Evolutionary conservation across 2,888 invertebrate species (phyloP).

Genomic region (Dynastes tityus): DNA sequence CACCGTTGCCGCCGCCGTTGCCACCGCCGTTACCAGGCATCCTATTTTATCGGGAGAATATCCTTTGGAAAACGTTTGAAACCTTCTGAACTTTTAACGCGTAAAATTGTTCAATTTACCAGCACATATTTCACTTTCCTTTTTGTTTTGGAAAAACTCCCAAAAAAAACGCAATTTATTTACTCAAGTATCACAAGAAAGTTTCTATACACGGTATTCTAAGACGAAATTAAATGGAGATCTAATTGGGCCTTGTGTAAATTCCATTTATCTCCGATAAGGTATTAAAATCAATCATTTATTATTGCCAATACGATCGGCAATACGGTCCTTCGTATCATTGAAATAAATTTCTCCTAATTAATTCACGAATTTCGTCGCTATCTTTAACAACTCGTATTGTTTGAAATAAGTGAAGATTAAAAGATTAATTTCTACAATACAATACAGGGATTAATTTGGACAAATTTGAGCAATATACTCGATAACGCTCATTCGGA

Average conservation of each 20-base stretch:
- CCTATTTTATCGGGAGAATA: conserved; percentile 10
- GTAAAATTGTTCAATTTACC: neutral
- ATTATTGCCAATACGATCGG: conserved; percentile 4
- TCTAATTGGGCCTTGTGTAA: neutral
- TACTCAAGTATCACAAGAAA: no score
- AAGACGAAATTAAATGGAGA: neutral
- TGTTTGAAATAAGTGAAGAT: no score
- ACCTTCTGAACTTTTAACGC: neutral
- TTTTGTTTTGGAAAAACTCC: no score
- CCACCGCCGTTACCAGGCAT: conserved; percentile 50
- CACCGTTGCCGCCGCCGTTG: neutral
- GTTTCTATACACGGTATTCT: neutral
- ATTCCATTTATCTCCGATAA: conserved; percentile 13
- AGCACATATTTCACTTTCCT: conserved; percentile 3
- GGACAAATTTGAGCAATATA: neutral
- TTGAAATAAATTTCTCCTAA: neutral
- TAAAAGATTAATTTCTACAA: neutral
- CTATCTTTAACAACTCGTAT: no score
- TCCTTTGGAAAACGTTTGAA: neutral
- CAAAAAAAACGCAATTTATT: neutral
- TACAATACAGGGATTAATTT: neutral
- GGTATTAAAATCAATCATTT: conserved; percentile 22
- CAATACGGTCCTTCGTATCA: neutral
- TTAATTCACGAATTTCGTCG: neutral
- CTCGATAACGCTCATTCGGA: neutral